Conservation (phyloP, 2,113 vertebrate genomes). For the Chiloscyllium plagiosum region DNA sequence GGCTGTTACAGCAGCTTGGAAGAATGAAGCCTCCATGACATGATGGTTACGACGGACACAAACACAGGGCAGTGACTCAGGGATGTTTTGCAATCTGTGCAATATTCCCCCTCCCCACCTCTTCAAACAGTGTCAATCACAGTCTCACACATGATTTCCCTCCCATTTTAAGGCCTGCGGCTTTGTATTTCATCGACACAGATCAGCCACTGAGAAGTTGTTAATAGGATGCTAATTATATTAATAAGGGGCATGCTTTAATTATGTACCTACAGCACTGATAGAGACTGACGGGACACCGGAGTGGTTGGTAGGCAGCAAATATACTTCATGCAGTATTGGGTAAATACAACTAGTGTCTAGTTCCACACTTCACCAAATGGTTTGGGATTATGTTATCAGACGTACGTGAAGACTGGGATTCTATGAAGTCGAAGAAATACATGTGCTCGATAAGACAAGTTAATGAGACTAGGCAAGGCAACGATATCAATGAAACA, state of each 20-base stretch:
- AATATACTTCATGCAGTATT: background rate
- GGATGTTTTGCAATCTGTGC: background rate
- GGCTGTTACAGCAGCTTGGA: background rate
- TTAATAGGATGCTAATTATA: background rate
- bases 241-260: background rate
- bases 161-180: background rate
- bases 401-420: background rate
- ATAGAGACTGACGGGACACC: background rate
- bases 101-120: background rate
- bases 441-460: background rate
- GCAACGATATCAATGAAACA: background rate
- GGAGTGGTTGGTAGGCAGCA: background rate
- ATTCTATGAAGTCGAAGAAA: background rate
- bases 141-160: background rate
- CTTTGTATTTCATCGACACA: background rate
- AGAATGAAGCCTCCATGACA: background rate
- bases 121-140: background rate
- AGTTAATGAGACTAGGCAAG: background rate
- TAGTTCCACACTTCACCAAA: background rate
- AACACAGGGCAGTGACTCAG: background rate
- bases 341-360: background rate
- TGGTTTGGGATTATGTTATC: too few species aligned
- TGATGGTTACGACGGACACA: background rate
- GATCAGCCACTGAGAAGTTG: background rate
- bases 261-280: background rate